phyloP scores from a whole-genome alignment of 2,888 invertebrate species.

The Harpalus rubripes region DNA sequence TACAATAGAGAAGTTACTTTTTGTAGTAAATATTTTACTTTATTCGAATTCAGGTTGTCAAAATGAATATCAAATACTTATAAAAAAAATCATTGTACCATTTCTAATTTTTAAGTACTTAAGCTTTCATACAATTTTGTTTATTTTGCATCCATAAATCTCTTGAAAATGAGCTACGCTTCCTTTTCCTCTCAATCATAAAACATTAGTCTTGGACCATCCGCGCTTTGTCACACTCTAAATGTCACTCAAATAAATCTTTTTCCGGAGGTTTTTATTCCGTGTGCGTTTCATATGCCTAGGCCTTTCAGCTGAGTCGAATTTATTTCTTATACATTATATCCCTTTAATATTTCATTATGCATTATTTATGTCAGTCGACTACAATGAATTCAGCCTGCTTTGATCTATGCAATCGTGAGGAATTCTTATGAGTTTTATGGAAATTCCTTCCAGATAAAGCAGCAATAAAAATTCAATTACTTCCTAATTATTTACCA shows the following conservation, averaged over 20 bases:
- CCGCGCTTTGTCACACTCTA: conserved; percentile 7
- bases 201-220: conserved; percentile 6
- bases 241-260: conserved; percentile 35
- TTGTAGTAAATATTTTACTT: too few species aligned
- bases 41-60: too few species aligned
- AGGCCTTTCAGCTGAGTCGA: conserved; percentile 16
- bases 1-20: too few species aligned
- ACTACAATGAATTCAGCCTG: conserved; percentile 21
- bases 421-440: conserved; percentile 13
- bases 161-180: background rate
- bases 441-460: conserved; percentile 1
- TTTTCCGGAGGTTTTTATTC: conserved; percentile 14
- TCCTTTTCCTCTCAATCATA: conserved; percentile 4
- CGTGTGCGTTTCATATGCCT: conserved; percentile 12
- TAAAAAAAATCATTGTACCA: too few species aligned
- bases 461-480: conserved; percentile 16
- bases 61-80: too few species aligned
- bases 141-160: too few species aligned
- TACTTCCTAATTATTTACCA: conserved; percentile 6
- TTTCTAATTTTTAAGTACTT: too few species aligned
- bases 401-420: conserved; percentile 26
- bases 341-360: conserved; percentile 32
- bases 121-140: too few species aligned
- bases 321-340: conserved; percentile 28
- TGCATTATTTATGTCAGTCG: conserved; percentile 10